Evolutionary conservation across 2,888 invertebrate species (phyloP).

Genomic region (Heliconius charithonia): DNA sequence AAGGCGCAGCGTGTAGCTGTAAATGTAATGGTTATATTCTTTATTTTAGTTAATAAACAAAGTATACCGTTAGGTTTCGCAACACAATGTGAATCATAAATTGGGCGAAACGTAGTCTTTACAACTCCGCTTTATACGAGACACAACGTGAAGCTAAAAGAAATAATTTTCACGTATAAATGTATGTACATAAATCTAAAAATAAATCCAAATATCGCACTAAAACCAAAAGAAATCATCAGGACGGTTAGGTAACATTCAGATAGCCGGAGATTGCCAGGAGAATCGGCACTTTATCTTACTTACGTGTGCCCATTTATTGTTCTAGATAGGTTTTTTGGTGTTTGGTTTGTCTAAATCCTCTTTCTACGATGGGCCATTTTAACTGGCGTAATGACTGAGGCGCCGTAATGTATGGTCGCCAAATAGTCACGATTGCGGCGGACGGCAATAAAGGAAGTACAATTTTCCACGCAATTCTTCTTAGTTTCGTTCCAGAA

Average conservation of each 20-base stretch:
- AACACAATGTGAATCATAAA: too few relatives aligned
- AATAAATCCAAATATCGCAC: not conserved
- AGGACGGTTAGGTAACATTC: not conserved
- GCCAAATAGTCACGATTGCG: slow-evolving; percentile 14
- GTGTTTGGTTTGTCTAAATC: slow-evolving; percentile 21
- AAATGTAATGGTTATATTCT: too few relatives aligned
- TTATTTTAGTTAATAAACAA: too few relatives aligned
- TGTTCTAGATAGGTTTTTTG: slow-evolving; percentile 31
- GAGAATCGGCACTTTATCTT: slow-evolving; percentile 12
- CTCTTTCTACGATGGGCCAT: slow-evolving; percentile 25
- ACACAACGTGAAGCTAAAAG: too few relatives aligned
- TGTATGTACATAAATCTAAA: not conserved
- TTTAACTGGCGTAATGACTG: slow-evolving; percentile 32
- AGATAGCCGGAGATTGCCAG: not conserved
- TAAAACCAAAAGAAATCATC: slow-evolving; percentile 10
- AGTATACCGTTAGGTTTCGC: too few relatives aligned
- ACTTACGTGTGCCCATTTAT: slow-evolving; percentile 25
- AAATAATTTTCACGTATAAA: not conserved
- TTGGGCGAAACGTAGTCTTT: too few relatives aligned
- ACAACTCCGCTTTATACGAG: too few relatives aligned
- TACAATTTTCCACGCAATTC: slow-evolving; percentile 21
- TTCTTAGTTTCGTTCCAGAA: not conserved
- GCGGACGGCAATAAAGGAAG: slow-evolving; percentile 18
- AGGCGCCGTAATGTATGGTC: slow-evolving; percentile 30
- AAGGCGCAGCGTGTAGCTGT: too few relatives aligned